Base-by-base conservation (phyloP, 2,113 vertebrate species). In the Dromaius novaehollandiae region DNA sequence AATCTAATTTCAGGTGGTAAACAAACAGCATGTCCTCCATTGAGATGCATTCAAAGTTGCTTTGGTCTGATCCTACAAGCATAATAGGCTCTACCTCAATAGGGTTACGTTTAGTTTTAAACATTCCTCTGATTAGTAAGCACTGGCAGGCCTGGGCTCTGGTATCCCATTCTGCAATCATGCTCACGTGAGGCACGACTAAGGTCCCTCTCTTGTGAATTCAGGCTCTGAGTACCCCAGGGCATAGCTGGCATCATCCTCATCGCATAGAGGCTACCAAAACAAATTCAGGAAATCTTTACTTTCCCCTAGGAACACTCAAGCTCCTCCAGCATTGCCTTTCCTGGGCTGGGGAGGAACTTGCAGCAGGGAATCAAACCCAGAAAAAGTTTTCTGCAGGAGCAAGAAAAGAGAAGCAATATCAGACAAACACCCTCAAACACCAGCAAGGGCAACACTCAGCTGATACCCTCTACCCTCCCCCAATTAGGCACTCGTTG, bases 181-280 rank as follows among this genome's bases (percentile, higher is more conserved):
- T 1, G 1, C 40, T 63, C 44, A 28, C 24, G 6, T 4, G 6
- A 53, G 0, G 48, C 36, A 4, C 36, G 8, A 19, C 2, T 18
- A 18, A 24, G 1, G 36, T n/a, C 19, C 9, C 42, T 3, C 19
- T 44, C 34, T 26, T 13, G 4, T 11, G 21, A 40, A 44, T 81
- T 61, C 55, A 68, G 44, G 7, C 28, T 70, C 34, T 36, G 32
- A 58, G 56, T 34, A 19, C 56, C 34, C 32, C 32, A 34, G 56
- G 15, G 11, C 30, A 8, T n/a, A 74, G 60, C 73, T 87, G 20
- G 6, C 42, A 61, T 34, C 17, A 40, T 32, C 20, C 32, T 4
- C 28, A 74, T 3, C 6, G 9, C 32, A 3, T 5, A 1, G 22
- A 80, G 85, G 15, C 20, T 8, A 40, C 32, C 48, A 73, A 84